Percentiles rank a stretch among this genome's conserved stretches.
Evolutionary conservation across 2,797 vertebrate species (phyloP).

Genomic region (Morelia viridis): DNA sequence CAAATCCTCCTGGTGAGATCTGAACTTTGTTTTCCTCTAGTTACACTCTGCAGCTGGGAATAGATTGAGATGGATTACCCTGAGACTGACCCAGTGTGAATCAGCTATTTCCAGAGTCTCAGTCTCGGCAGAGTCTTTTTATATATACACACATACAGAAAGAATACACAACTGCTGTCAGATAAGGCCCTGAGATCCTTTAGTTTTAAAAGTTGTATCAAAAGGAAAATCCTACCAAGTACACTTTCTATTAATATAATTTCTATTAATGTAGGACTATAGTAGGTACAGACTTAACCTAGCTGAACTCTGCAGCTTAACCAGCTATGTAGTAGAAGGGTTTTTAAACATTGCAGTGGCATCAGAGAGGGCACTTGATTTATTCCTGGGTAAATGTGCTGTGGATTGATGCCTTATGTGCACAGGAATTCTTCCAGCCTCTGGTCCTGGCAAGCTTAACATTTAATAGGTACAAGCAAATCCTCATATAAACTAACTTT

Average conservation of each 20-base stretch:
- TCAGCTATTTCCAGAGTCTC: neutral
- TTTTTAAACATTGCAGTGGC: neutral
- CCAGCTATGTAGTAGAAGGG: neutral
- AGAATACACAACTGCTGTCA: neutral
- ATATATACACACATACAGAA: neutral
- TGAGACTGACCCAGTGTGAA: neutral
- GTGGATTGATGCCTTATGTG: neutral
- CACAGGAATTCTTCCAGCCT: neutral
- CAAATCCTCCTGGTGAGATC: neutral
- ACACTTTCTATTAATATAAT: neutral
- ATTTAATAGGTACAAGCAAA: neutral
- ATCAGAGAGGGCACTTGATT: neutral
- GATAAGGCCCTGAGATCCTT: neutral
- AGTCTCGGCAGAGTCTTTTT: neutral
- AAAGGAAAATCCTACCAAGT: neutral
- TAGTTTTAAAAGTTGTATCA: neutral
- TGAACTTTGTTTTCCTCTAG: neutral
- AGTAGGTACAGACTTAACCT: neutral
- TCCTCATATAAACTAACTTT: neutral
- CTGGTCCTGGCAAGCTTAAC: neutral
- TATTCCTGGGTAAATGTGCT: neutral
- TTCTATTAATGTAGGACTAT: neutral
- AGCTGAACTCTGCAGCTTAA: neutral
- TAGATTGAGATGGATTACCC: neutral
- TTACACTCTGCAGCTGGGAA: neutral